Percentiles rank a stretch among this genome's conserved stretches.
Evolutionary conservation across 2,888 invertebrate genomes (phyloP).

Genomic region (Iphiclides podalirius): DNA sequence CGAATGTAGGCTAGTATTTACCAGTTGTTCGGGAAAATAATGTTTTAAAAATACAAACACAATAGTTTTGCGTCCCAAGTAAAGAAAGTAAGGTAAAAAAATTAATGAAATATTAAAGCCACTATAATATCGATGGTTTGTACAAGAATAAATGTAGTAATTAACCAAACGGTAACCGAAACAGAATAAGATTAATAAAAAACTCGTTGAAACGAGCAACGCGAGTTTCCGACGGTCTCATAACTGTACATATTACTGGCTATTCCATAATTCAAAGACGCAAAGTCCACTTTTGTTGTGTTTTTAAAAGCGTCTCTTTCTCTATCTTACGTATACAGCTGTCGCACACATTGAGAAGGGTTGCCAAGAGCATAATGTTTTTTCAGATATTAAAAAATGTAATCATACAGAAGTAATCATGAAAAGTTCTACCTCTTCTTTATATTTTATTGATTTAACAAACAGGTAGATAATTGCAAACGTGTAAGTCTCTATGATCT

Average conservation of each 20-base stretch:
- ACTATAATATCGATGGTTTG: too few species aligned
- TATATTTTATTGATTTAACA: too few species aligned
- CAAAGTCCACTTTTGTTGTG: slow-evolving; percentile 58
- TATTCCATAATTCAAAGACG: slow-evolving; percentile 40
- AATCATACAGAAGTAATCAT: neutral
- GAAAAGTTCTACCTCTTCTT: too few species aligned
- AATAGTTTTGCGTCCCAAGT: too few species aligned
- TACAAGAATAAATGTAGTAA: slow-evolving; percentile 3
- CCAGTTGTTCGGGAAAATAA: too few species aligned
- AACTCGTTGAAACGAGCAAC: slow-evolving; percentile 17
- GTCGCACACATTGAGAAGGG: slow-evolving; percentile 17
- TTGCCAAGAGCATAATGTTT: slow-evolving; percentile 15
- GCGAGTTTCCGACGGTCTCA: slow-evolving; percentile 16
- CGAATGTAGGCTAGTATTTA: too few species aligned
- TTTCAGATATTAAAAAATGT: neutral
- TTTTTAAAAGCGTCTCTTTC: slow-evolving; percentile 46
- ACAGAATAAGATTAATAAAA: slow-evolving; percentile 21
- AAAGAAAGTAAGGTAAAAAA: too few species aligned
- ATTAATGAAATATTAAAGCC: too few species aligned
- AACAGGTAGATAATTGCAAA: too few species aligned
- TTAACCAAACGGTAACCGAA: slow-evolving; percentile 17
- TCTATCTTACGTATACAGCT: slow-evolving; percentile 36
- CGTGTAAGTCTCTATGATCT: too few species aligned
- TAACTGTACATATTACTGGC: slow-evolving; percentile 31
- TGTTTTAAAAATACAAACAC: too few species aligned